Evolutionary conservation across 1,140 invertebrate species (phyloP), one percentile per base, ranked within the genome.

Genomic region (Yoshiicerus persimilis): DNA sequence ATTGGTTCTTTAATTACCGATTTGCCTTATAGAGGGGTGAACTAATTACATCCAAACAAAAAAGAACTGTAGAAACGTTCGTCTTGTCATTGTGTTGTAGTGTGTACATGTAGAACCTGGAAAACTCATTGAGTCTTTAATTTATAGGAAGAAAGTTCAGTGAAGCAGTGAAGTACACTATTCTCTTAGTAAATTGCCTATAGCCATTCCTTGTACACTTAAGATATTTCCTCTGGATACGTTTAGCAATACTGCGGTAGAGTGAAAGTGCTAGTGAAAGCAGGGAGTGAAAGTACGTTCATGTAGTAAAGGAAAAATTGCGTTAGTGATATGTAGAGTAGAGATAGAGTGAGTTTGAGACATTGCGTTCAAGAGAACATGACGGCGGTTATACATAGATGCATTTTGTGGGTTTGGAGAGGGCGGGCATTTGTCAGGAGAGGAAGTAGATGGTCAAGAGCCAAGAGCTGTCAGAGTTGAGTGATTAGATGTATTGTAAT

Each of bases 401-500:
- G 23, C 0, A 70, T 70, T 70, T 70, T 25, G 64, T 30, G 64
- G 64, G 27, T 70, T 80, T 32, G 16, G 75, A 36, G 27, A 34
- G 70, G 70, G 70, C 34, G 75, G 75, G 75, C n/a, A 80, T 80
- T 80, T 80, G 75, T 36, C 32, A 23, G 30, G 13, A 80, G 75
- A 36, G 32, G 75, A 80, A 80, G 75, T 80, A 32, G 75, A 80
- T 80, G 75, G 75, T 80, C 75, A 80, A 80, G 75, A 80, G 75
- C 75, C 75, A 80, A 80, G 32, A 80, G 34, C 75, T 80, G 75
- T 80, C 75, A 80, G 32, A 80, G 75, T 80, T 80, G 75, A 80
- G 75, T 80, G 75, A 80, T 80, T 80, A 80, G 75, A 80, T 80
- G 75, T 80, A 80, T 80, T 80, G 75, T 80, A 80, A 80, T 80